Evolutionary conservation across 1,140 invertebrate species (phyloP).

Genomic region (Phocides pigmalion): DNA sequence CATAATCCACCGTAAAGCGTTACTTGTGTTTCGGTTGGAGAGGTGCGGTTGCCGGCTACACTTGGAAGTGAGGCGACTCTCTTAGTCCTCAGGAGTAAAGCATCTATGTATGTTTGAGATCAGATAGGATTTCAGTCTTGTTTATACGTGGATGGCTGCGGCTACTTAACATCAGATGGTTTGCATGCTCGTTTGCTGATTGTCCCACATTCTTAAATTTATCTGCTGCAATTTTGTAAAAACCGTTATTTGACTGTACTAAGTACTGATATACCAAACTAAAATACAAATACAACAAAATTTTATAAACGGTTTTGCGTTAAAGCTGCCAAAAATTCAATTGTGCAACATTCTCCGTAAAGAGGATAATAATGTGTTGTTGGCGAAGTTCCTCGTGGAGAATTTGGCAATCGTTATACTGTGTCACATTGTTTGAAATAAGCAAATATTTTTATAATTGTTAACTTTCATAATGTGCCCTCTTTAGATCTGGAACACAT

Average conservation of each 20-base stretch:
- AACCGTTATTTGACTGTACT: background rate
- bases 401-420: constrained; percentile 24
- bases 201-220: too few relatives aligned
- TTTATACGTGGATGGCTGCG: too few relatives aligned
- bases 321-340: constrained; percentile 35
- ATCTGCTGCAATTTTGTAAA: background rate
- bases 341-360: constrained; percentile 31
- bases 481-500: background rate
- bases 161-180: too few relatives aligned
- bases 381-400: constrained; percentile 10
- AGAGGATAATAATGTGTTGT: constrained; percentile 27
- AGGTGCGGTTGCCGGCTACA: too few relatives aligned
- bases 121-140: too few relatives aligned
- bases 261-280: background rate
- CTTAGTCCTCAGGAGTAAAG: too few relatives aligned
- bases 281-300: constrained; percentile 16
- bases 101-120: too few relatives aligned
- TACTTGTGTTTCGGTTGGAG: too few relatives aligned
- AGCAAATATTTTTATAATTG: constrained; percentile 27
- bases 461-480: background rate
- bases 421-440: constrained; percentile 4
- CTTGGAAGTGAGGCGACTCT: too few relatives aligned
- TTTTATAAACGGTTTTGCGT: constrained; percentile 16
- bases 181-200: too few relatives aligned
- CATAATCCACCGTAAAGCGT: too few relatives aligned